Evolutionary conservation across 2,113 vertebrate genomes (phyloP).

Genomic region (Glareola pratincola): DNA sequence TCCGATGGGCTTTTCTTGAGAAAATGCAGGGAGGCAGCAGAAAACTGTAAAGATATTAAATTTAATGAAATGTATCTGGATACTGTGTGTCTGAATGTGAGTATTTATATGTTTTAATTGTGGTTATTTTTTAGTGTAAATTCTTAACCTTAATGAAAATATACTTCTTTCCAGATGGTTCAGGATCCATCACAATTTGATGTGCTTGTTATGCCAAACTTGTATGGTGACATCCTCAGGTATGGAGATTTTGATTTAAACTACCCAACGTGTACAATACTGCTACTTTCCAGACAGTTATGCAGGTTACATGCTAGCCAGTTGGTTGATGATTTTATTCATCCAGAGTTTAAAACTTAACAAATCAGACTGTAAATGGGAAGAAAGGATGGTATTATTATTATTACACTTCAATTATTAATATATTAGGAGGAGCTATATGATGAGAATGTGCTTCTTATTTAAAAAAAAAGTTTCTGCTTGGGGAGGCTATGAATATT

Average conservation of each 20-base stretch:
- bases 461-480: not conserved
- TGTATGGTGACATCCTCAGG: conserved; percentile 97
- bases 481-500: not conserved
- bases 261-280: not conserved
- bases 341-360: not conserved
- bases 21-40: conserved; percentile 94
- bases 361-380: not conserved
- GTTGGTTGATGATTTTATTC: not conserved
- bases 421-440: not conserved
- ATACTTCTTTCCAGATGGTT: conserved; percentile 84
- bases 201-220: conserved; percentile 95
- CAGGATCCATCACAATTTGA: conserved; percentile 95
- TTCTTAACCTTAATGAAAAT: not conserved
- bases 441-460: not conserved
- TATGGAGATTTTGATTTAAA: conserved; percentile 47
- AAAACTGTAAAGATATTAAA: conserved; percentile 94
- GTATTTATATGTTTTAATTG: conserved; percentile 26
- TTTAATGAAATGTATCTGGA: conserved; percentile 98
- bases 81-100: conserved; percentile 95
- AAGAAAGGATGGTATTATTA: not conserved
- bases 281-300: not conserved
- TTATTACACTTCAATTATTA: not conserved
- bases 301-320: not conserved
- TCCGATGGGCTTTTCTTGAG: conserved; percentile 94
- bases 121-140: not conserved